phyloP scores from a whole-genome alignment of 2,888 invertebrate species.

The Stramonita haemastoma region DNA sequence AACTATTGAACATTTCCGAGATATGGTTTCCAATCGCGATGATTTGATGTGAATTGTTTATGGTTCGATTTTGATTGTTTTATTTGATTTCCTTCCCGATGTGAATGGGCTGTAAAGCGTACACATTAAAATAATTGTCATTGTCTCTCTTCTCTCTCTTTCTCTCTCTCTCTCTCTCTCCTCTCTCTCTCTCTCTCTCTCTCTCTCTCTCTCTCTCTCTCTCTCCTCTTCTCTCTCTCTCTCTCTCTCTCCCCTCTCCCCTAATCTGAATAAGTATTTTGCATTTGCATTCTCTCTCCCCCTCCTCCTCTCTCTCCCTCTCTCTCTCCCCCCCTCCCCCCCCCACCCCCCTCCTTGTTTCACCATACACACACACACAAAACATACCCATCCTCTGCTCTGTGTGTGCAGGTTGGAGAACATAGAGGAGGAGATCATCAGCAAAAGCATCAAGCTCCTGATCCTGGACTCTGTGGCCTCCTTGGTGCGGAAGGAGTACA shows the following conservation, averaged over 20 bases:
- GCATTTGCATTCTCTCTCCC: background rate
- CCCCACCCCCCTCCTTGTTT: background rate
- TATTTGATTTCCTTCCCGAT: too few relatives aligned
- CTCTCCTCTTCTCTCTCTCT: background rate
- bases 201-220: background rate
- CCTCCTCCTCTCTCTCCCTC: too few relatives aligned
- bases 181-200: background rate
- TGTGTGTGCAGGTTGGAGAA: conserved; percentile 22
- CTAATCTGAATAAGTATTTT: too few relatives aligned
- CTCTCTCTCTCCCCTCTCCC: background rate
- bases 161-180: background rate
- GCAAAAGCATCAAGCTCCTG: conserved; percentile 58
- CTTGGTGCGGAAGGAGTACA: conserved; percentile 69
- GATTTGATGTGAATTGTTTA: too few relatives aligned
- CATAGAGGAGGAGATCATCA: conserved; percentile 67
- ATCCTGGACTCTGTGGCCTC: conserved; percentile 71
- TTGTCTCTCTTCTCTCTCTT: background rate
- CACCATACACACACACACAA: background rate
- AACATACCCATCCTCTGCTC: background rate
- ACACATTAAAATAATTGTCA: too few relatives aligned
- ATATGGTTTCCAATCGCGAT: too few relatives aligned
- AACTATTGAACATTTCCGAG: too few relatives aligned
- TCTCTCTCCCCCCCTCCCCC: background rate
- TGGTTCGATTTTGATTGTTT: too few relatives aligned
- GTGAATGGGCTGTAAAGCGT: too few relatives aligned